Base-by-base conservation (phyloP, 2,888 invertebrate genomes). In the Acanthosoma haemorrhoidale region DNA sequence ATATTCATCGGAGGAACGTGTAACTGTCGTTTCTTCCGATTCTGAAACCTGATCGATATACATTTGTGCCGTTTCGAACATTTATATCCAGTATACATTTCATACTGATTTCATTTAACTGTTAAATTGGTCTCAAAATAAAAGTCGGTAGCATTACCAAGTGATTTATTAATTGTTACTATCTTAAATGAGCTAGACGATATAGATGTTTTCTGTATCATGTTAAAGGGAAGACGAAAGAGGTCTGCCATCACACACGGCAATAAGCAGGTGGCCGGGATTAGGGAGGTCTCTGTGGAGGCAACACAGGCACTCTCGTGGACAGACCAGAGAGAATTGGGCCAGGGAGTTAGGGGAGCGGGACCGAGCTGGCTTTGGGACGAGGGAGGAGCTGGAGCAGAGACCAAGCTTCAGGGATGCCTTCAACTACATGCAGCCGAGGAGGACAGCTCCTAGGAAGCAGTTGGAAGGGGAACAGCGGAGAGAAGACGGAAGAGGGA, bases 151-250 rank as follows among this genome's bases (percentile, higher is more conserved):
- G n/a, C n/a, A n/a, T n/a, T n/a, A n/a, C n/a, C n/a, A n/a, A n/a
- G n/a, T n/a, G n/a, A n/a, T n/a, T n/a, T n/a, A n/a, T n/a, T n/a
- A n/a, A n/a, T n/a, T n/a, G n/a, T n/a, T n/a, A n/a, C n/a, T n/a
- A n/a, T n/a, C n/a, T n/a, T n/a, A n/a, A n/a, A n/a, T n/a, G n/a
- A n/a, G n/a, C n/a, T n/a, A n/a, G n/a, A n/a, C n/a, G n/a, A n/a
- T n/a, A n/a, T n/a, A n/a, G n/a, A n/a, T n/a, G n/a, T n/a, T n/a
- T n/a, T 51, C 29, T 25, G 25, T 51, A 31, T 11, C 38, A 34
- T 61, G 16, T 64, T 64, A 18, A 38, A 64, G 64, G 64, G 29
- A 29, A 31, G 64, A 64, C 38, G 64, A 64, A 64, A 64, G 38
- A 36, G 64, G 64, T 21, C 11, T 36, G 11, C 64, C 64, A 15